phyloP scores from a whole-genome alignment of 2,888 invertebrate genomes.

The Tachina lurida region DNA sequence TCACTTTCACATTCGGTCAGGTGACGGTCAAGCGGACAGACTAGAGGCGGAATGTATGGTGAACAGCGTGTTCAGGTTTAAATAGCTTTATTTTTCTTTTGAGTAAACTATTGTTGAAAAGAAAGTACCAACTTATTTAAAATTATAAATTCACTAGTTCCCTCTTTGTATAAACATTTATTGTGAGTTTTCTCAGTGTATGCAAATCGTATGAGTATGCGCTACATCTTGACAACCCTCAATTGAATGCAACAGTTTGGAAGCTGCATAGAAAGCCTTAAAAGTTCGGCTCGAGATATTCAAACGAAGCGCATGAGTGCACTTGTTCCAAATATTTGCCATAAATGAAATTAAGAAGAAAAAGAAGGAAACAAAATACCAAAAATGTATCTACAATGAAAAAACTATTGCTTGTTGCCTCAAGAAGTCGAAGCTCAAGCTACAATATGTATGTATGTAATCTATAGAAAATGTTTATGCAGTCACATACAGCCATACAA shows the following conservation, averaged over 20 bases:
- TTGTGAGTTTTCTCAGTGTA: slow-evolving; percentile 29
- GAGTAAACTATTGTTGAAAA: too few relatives aligned
- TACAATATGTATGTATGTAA: neutral
- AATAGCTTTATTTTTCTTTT: too few relatives aligned
- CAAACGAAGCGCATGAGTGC: slow-evolving; percentile 71
- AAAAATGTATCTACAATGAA: slow-evolving; percentile 54
- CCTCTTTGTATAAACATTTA: too few relatives aligned
- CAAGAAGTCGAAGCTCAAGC: slow-evolving; percentile 20
- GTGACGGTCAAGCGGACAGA: too few relatives aligned
- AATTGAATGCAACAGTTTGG: slow-evolving; percentile 35
- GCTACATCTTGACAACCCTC: slow-evolving; percentile 41
- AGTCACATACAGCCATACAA: neutral
- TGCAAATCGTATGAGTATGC: neutral
- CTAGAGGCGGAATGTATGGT: too few relatives aligned
- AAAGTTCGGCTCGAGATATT: slow-evolving; percentile 56
- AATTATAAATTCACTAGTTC: too few relatives aligned
- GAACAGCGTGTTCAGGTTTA: too few relatives aligned
- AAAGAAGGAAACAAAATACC: slow-evolving; percentile 46
- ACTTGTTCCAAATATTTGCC: slow-evolving; percentile 71
- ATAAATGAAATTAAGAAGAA: slow-evolving; percentile 60
- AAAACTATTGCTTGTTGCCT: slow-evolving; percentile 36
- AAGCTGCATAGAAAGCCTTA: slow-evolving; percentile 32
- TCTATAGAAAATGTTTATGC: neutral
- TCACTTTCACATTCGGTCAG: too few relatives aligned
- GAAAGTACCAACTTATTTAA: too few relatives aligned